These are phyloP conservation scores for Dynastes maya DNA, from an alignment of 2,888 invertebrate species.

Conservation along the genomic window DNA sequence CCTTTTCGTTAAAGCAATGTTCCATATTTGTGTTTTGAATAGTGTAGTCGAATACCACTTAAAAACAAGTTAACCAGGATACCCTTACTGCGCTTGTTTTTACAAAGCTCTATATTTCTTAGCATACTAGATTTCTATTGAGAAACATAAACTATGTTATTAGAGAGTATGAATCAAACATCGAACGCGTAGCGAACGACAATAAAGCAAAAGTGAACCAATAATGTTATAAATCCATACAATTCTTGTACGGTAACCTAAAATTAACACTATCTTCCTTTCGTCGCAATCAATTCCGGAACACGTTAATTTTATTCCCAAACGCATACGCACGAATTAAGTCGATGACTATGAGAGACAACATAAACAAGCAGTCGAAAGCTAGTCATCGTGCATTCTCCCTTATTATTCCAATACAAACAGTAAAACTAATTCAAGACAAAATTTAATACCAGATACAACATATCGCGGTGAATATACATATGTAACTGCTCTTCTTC, in stretches of 20 bases:
- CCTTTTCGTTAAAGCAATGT: too few relatives aligned
- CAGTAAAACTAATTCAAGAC: slow-evolving; percentile 39
- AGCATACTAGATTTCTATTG: background rate
- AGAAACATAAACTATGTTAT: background rate
- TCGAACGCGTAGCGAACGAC: background rate
- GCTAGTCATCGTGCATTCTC: slow-evolving; percentile 17
- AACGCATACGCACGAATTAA: slow-evolving; percentile 10
- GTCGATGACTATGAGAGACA: slow-evolving; percentile 28
- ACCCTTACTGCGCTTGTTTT: too few relatives aligned
- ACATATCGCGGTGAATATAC: slow-evolving; percentile 24
- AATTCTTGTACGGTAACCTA: slow-evolving; percentile 7
- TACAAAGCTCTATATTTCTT: too few relatives aligned
- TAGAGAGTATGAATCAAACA: background rate
- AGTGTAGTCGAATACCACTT: too few relatives aligned
- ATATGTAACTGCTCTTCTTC: slow-evolving; percentile 30
- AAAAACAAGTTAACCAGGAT: too few relatives aligned
- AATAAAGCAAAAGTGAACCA: background rate
- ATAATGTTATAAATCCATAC: background rate
- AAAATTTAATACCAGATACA: slow-evolving; percentile 26
- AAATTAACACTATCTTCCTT: slow-evolving; percentile 1
- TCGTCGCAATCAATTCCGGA: slow-evolving; percentile 12
- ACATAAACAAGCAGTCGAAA: slow-evolving; percentile 28
- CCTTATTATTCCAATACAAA: slow-evolving; percentile 7
- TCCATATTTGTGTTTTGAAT: too few relatives aligned
- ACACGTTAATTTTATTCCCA: slow-evolving; percentile 9